phyloP scores from a whole-genome alignment of 1,140 invertebrate genomes.

The Melitaea cinxia region DNA sequence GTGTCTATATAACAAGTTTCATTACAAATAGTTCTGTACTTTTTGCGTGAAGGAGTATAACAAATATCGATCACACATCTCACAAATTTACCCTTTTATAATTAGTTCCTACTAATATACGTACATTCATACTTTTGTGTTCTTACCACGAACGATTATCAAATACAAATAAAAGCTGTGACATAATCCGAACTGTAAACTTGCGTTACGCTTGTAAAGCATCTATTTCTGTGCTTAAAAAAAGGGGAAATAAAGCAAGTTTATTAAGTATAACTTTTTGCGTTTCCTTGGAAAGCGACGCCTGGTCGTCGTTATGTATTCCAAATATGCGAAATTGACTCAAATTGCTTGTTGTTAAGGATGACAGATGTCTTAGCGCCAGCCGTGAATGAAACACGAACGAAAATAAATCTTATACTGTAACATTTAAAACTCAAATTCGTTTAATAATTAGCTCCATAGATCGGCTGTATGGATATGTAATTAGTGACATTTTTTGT shows the following conservation, averaged over 20 bases:
- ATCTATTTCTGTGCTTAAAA: constrained; percentile 1
- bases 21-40: no score
- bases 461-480: constrained; percentile 72
- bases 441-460: neutral
- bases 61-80: no score
- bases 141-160: no score
- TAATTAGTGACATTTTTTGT: constrained; percentile 71
- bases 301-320: constrained; percentile 63
- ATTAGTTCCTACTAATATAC: no score
- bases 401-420: constrained; percentile 33
- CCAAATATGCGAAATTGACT: constrained; percentile 78
- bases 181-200: no score
- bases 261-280: constrained; percentile 73
- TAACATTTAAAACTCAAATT: constrained; percentile 35
- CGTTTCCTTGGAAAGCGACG: constrained; percentile 69
- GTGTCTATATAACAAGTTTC: no score
- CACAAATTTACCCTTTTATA: no score
- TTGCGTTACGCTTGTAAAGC: neutral
- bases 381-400: constrained; percentile 21
- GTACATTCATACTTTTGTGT: no score
- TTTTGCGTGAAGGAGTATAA: no score
- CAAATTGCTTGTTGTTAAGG: constrained; percentile 80
- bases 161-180: no score
- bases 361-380: constrained; percentile 79
- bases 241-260: constrained; percentile 43